These are phyloP conservation scores for Neoitamus cyanurus DNA, from an alignment of 2,888 invertebrate species.

Conservation along the genomic window DNA sequence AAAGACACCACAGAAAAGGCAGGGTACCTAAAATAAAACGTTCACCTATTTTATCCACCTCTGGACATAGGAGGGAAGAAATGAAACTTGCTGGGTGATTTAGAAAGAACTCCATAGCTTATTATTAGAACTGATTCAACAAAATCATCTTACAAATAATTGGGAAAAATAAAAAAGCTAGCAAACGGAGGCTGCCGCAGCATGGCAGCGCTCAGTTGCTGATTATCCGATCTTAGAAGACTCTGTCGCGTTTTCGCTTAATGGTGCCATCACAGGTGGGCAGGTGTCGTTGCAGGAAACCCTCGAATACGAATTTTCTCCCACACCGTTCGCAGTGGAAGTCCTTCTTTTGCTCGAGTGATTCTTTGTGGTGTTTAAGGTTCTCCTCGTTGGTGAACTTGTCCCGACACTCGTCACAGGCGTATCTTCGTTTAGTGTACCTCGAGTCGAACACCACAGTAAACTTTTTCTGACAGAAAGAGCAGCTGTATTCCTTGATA, in stretches of 20 bases:
- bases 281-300: constrained; percentile 64
- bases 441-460: constrained; percentile 65
- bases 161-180: not conserved
- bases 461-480: constrained; percentile 63
- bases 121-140: not conserved
- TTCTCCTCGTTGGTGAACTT: constrained; percentile 65
- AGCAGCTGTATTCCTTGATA: constrained; percentile 64
- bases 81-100: not conserved
- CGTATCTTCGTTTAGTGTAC: constrained; percentile 64
- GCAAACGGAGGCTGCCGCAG: not conserved
- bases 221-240: constrained; percentile 43
- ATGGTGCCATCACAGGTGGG: constrained; percentile 65
- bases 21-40: no score
- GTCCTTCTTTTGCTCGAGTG: constrained; percentile 63
- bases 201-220: not conserved
- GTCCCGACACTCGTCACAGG: constrained; percentile 64
- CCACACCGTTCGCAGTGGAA: constrained; percentile 64
- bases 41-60: no score
- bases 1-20: no score
- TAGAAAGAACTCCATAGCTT: not conserved
- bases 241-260: constrained; percentile 59
- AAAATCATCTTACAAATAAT: not conserved
- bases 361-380: constrained; percentile 62
- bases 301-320: constrained; percentile 64
- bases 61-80: no score